Conservation (phyloP, 1,140 invertebrate species). For the Drosophila equinoxialis region DNA sequence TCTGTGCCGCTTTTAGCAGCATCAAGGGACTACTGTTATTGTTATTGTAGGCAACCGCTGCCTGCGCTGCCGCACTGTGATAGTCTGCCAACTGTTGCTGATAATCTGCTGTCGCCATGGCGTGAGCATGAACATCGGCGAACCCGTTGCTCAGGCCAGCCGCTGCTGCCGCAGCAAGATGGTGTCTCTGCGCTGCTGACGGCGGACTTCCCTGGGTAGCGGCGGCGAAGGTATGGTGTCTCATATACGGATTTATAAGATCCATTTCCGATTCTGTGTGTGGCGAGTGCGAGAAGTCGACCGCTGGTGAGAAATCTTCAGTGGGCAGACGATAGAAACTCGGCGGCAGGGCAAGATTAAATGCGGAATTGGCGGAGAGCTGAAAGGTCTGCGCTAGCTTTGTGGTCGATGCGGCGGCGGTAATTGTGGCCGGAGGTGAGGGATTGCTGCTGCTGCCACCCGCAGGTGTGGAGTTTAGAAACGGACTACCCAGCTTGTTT, state of each 20-base stretch:
- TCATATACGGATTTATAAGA: conserved; percentile 81
- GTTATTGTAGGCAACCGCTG: conserved; percentile 73
- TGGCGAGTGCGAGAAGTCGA: conserved; percentile 39
- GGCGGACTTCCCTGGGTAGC: conserved; percentile 67
- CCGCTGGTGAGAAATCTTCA: conserved; percentile 34
- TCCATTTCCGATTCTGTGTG: conserved; percentile 68
- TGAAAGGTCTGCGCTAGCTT: conserved; percentile 72
- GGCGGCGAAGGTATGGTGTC: conserved; percentile 75
- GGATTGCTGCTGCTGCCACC: conserved; percentile 68
- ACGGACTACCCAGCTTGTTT: conserved; percentile 82
- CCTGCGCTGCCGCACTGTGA: conserved; percentile 70
- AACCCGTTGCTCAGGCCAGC: conserved; percentile 65
- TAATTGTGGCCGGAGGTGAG: conserved; percentile 47
- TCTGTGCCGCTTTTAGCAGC: conserved; percentile 67
- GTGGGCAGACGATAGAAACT: conserved; percentile 53
- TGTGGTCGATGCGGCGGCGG: conserved; percentile 51
- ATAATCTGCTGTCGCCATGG: conserved; percentile 72
- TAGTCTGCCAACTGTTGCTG: conserved; percentile 78
- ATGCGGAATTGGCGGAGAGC: conserved; percentile 76
- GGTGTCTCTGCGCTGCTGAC: conserved; percentile 68
- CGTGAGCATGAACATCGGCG: conserved; percentile 68
- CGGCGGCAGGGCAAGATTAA: conserved; percentile 73
- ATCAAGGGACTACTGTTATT: conserved; percentile 67
- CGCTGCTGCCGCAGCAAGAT: conserved; percentile 58
- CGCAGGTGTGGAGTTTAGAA: conserved; percentile 65